These are phyloP conservation scores for Drosophila miranda DNA, from an alignment of 1,140 invertebrate genomes.

Conservation along the genomic window DNA sequence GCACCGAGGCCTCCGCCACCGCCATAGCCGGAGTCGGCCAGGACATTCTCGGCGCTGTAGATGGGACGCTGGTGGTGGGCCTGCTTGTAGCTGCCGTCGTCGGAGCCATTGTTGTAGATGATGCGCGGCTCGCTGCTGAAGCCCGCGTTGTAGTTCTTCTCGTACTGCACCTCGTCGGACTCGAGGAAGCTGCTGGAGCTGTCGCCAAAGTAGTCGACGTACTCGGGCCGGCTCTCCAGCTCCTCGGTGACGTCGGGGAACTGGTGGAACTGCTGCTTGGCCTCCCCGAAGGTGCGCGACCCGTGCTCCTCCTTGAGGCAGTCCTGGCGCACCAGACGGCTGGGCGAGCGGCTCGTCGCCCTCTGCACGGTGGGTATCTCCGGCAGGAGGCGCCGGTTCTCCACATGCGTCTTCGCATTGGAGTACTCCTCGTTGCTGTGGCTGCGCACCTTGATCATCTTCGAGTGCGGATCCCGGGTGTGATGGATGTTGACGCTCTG, in stretches of 20 bases:
- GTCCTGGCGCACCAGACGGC: conserved; percentile 77
- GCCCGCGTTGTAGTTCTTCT: conserved; percentile 74
- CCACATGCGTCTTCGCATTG: conserved; percentile 62
- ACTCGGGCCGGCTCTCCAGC: conserved; percentile 64
- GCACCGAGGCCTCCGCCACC: conserved; percentile 17
- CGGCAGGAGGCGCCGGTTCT: conserved; percentile 71
- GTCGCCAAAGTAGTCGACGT: conserved; percentile 78
- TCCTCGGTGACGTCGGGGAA: conserved; percentile 78
- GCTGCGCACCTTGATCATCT: conserved; percentile 82
- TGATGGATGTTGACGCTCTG: conserved; percentile 82
- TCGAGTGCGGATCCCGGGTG: conserved; percentile 68
- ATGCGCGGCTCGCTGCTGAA: conserved; percentile 81
- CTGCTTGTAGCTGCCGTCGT: conserved; percentile 59
- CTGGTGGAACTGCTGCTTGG: conserved; percentile 80
- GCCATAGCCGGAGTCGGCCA: conserved; percentile 44
- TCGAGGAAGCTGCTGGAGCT: conserved; percentile 74
- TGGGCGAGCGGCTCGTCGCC: conserved; percentile 67
- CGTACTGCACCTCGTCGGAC: conserved; percentile 79
- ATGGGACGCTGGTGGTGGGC: conserved; percentile 55
- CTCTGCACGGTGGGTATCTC: conserved; percentile 72
- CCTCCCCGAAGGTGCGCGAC: conserved; percentile 76
- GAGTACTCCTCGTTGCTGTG: conserved; percentile 82
- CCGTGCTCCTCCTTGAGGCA: conserved; percentile 75
- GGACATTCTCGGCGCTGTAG: conserved; percentile 73
- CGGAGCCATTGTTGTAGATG: conserved; percentile 76